These are phyloP conservation scores for Ptychodera flava DNA, from an alignment of 35 echinoderm and acorn worm genomes.

Conservation along the genomic window DNA sequence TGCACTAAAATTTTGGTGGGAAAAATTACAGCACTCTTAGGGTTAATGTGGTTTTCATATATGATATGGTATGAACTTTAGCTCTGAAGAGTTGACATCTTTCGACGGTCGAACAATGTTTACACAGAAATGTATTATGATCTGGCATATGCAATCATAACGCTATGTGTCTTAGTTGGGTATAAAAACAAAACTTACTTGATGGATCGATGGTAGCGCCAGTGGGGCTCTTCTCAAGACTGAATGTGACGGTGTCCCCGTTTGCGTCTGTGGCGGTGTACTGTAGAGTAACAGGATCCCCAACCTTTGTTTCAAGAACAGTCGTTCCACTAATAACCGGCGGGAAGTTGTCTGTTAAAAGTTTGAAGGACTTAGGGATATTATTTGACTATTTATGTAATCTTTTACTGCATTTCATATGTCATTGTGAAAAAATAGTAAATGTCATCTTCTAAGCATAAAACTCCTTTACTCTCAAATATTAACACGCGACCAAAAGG, in stretches of 20 bases:
- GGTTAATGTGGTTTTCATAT: too few species aligned
- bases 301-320: neutral
- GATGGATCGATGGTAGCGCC: neutral
- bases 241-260: neutral
- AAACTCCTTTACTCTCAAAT: neutral
- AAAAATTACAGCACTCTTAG: too few species aligned
- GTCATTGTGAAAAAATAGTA: neutral
- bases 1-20: too few species aligned
- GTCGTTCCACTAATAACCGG: neutral
- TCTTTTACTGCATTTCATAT: too few species aligned
- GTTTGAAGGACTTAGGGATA: neutral
- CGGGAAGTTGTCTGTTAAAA: slow-evolving; percentile 41
- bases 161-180: too few species aligned
- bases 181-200: too few species aligned
- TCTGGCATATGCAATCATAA: too few species aligned
- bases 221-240: neutral
- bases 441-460: neutral
- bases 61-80: too few species aligned
- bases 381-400: too few species aligned
- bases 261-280: neutral
- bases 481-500: neutral
- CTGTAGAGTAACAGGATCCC: neutral
- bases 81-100: too few species aligned
- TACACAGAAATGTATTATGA: too few species aligned
- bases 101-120: too few species aligned